Evolutionary conservation across 2,113 vertebrate species (phyloP).

Genomic region (Nothoprocta pentlandii): DNA sequence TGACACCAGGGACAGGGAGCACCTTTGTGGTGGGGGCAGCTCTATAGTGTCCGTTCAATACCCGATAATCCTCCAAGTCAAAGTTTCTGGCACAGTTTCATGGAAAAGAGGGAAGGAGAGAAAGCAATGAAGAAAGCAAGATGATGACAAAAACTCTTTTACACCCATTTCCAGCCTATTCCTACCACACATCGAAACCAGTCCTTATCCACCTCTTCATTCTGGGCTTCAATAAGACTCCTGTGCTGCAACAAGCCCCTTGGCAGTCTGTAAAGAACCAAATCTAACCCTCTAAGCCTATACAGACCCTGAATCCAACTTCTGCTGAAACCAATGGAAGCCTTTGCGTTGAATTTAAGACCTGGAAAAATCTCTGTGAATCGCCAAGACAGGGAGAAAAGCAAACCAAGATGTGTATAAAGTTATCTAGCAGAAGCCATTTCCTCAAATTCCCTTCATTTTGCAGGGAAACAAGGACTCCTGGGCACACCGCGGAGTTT

Average conservation of each 20-base stretch:
- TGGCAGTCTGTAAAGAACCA: background rate
- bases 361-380: background rate
- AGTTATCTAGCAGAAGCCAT: background rate
- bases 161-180: background rate
- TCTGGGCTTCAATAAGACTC: background rate
- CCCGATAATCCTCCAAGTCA: background rate
- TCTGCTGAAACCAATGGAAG: background rate
- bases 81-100: background rate
- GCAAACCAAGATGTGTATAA: background rate
- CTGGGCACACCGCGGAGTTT: background rate
- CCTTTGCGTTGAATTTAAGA: background rate
- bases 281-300: background rate
- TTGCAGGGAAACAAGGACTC: background rate
- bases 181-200: background rate
- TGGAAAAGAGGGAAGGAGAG: background rate
- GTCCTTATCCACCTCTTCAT: background rate
- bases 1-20: background rate
- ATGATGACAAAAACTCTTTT: background rate
- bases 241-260: background rate
- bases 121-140: background rate
- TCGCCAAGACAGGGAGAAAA: background rate
- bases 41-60: background rate
- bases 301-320: background rate
- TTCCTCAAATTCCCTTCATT: background rate
- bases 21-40: too few species aligned